Base-by-base conservation (phyloP, 2,888 invertebrate genomes). In the Tortrix viridana region DNA sequence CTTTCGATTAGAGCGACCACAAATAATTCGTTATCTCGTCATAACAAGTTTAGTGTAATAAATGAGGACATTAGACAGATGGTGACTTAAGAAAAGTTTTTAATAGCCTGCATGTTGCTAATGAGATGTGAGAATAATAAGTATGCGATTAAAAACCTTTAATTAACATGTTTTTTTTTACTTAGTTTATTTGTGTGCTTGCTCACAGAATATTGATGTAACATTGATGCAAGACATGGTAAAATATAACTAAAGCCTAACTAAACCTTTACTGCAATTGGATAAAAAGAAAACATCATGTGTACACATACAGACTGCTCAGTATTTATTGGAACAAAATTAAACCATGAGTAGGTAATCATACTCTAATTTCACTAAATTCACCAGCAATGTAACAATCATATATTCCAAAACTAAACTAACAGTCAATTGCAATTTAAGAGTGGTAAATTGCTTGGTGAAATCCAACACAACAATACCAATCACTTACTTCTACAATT, bases 21-120 rank as follows among this genome's bases (percentile, higher is more conserved):
- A n/a, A n/a, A n/a, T n/a, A n/a, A 79, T 74, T 78, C 70, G 79
- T 82, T 81, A 76, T 80, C 89, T 91, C 76, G 80, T 85, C 78
- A 80, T 78, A 71, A 19, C 71, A 74, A 76, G 72, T 81, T 80
- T 82, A 81, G 76, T 72, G 60, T 71, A 67, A 65, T 75, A 65
- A 71, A 69, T 74, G 71, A 70, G 72, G 77, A 76, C 74, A 78
- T 72, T 75, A 69, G 60, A 66, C 73, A 68, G 70, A 73, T 67
- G 67, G 70, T 72, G 65, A 46, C 43, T 60, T 61, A 64, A 49
- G 67, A 68, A 58, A 59, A 67, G 64, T 60, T 74, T 72, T 71
- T 73, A 73, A 58, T 70, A 74, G 71, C 78, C 77, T 74, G 74
- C 74, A 72, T 70, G 72, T 72, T 68, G 76, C 68, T 73, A 77